Base-by-base conservation (phyloP, 2,113 vertebrate genomes). In the Aptenodytes patagonicus region DNA sequence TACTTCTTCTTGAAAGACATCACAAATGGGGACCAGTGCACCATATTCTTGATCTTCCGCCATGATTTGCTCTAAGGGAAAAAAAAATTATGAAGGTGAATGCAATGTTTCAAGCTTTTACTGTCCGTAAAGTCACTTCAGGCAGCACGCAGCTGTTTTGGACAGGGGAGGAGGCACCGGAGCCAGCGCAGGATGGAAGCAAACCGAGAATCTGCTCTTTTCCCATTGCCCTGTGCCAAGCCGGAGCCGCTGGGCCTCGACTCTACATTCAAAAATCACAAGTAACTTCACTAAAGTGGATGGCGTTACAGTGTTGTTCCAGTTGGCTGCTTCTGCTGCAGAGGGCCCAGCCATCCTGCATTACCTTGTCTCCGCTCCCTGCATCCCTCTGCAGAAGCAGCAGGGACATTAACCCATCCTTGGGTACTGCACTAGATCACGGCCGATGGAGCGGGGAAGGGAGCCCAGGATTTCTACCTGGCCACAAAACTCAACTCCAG, bases 1-100 rank as follows among this genome's bases (percentile, higher is more conserved):
- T 99, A 99, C 91, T 99, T 99, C 98, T 99, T 99, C 98, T 99
- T 99, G 98, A 99, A 99, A 97, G 99, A 99, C 99, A 99, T 99
- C 82, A 99, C 99, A 89, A 99, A 99, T 1, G 99, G 99, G 11
- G 99, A 99, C 99, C 99, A 99, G 88, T 99, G 99, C 94, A 99
- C 99, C 99, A 99, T 99, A 98, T 99, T 99, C 94, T 99, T 99
- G 97, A 99, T 99, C 97, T 99, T 99, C 98, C 99, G 98, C 99
- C 99, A 99, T 97, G 99, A 99, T 93, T 99, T 99, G 98, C 99
- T 99, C 99, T 99, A 90, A 65, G 76, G 81, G 88, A 19, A 38
- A 77, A 92, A 34, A 52, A 73, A 69, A 17, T 14, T 9, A 85
- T 13, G 36, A 78, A 40, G 66, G 47, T 86, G 54, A 91, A 81